Percentiles rank a stretch among this genome's conserved stretches.
phyloP scores from a whole-genome alignment of 2,113 vertebrate genomes.

The Dasypus novemcinctus region DNA sequence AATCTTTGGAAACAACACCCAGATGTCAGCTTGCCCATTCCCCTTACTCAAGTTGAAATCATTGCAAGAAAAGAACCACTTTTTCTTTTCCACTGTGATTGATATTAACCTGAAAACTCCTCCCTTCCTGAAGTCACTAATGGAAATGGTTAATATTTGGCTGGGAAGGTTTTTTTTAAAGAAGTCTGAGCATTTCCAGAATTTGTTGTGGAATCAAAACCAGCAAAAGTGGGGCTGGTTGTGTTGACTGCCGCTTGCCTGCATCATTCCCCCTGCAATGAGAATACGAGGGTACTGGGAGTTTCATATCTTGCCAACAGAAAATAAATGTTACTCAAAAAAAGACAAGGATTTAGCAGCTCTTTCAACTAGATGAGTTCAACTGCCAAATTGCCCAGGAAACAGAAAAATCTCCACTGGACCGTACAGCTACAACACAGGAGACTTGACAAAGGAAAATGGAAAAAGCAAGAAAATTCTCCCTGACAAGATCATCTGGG shows the following conservation, averaged over 20 bases:
- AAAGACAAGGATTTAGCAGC: neutral
- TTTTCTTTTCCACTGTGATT: neutral
- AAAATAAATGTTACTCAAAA: constrained; percentile 28
- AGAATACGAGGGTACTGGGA: neutral
- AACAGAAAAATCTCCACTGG: constrained; percentile 41
- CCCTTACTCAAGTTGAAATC: neutral
- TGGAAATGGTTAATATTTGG: neutral
- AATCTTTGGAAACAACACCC: neutral
- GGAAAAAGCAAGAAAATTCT: constrained; percentile 21
- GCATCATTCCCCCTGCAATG: neutral
- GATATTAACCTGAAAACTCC: neutral
- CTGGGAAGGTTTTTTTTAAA: neutral
- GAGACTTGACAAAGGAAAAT: neutral
- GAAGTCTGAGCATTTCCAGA: neutral
- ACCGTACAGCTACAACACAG: neutral
- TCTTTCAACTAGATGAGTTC: constrained; percentile 29
- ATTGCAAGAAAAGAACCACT: neutral
- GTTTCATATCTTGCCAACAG: neutral
- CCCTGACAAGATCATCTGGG: neutral
- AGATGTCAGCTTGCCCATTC: neutral
- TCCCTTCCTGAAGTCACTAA: neutral
- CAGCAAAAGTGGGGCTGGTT: neutral
- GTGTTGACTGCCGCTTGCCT: neutral
- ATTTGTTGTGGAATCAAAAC: neutral
- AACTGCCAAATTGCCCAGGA: constrained; percentile 8